Conservation (phyloP, 2,797 vertebrate species). For the Brachyalestes nurse region DNA sequence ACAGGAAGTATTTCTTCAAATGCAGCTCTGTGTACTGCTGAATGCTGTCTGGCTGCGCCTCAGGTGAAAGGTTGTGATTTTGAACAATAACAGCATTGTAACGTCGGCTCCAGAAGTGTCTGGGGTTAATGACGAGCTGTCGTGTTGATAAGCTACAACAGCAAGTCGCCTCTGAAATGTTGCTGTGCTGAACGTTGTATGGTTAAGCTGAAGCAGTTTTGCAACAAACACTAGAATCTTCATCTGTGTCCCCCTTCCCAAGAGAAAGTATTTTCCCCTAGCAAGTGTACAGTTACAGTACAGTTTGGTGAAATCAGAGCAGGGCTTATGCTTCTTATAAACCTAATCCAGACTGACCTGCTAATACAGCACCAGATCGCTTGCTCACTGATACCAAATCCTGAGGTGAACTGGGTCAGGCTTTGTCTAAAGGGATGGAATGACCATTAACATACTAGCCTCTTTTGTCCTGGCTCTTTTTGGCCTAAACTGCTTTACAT, state of each 20-base stretch:
- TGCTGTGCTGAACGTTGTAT: background rate
- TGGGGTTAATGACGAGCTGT: background rate
- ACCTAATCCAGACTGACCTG: slow-evolving; percentile 11
- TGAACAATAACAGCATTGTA: slow-evolving; percentile 18
- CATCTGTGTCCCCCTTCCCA: background rate
- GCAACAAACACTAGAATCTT: background rate
- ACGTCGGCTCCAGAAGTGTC: background rate
- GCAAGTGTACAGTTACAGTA: background rate
- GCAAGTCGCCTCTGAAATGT: background rate
- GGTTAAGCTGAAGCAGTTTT: slow-evolving; percentile 22
- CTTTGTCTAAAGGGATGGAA: slow-evolving; percentile 1
- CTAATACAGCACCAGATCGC: background rate
- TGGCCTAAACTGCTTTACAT: background rate
- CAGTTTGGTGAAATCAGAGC: slow-evolving; percentile 7
- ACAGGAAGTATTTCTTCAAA: slow-evolving; percentile 5
- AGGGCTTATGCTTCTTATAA: background rate
- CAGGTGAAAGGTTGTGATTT: background rate
- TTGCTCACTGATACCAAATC: slow-evolving; percentile 7
- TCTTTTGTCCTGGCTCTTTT: background rate
- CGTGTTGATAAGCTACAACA: background rate
- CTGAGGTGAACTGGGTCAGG: slow-evolving; percentile 10
- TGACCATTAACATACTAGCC: background rate
- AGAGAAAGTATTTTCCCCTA: background rate
- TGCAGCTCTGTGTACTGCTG: background rate
- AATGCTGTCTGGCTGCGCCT: background rate